These are phyloP conservation scores for Orestias chungarensis DNA, from an alignment of 2,797 vertebrate species.

Conservation along the genomic window DNA sequence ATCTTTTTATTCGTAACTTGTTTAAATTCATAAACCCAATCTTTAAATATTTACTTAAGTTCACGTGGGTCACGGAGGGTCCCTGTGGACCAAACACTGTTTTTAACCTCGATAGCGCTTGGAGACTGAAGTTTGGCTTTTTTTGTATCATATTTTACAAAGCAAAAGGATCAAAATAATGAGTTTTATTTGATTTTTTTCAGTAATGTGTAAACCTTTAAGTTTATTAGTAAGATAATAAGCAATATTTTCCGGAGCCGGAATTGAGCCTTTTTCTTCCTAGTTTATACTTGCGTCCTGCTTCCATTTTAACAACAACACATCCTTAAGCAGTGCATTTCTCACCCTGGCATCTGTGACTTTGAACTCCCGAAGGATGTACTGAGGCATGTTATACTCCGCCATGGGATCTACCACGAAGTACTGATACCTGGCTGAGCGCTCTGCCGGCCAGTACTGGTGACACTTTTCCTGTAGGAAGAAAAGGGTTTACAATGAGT, in stretches of 20 bases:
- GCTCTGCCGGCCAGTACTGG: constrained; percentile 96
- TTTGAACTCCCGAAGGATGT: constrained; percentile 97
- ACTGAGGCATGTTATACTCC: constrained; percentile 99
- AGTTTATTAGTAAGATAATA: background rate
- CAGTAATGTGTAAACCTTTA: background rate
- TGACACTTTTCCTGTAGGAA: constrained; percentile 94
- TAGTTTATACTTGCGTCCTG: background rate
- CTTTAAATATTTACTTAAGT: background rate
- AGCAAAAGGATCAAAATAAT: background rate
- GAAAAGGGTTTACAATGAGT: background rate
- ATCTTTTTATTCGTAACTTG: background rate
- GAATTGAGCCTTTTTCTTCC: background rate
- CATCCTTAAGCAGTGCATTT: background rate
- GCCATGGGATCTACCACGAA: constrained; percentile 99
- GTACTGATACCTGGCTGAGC: constrained; percentile 96
- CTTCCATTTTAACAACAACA: background rate
- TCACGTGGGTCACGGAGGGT: background rate
- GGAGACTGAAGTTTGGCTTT: background rate
- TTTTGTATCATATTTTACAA: background rate
- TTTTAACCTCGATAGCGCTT: background rate
- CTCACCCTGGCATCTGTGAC: constrained; percentile 97
- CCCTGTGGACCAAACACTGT: background rate
- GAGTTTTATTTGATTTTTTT: background rate
- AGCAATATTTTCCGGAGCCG: background rate
- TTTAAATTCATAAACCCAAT: background rate